Base-by-base conservation (phyloP, 2,888 invertebrate genomes). In the Homarus gammarus region DNA sequence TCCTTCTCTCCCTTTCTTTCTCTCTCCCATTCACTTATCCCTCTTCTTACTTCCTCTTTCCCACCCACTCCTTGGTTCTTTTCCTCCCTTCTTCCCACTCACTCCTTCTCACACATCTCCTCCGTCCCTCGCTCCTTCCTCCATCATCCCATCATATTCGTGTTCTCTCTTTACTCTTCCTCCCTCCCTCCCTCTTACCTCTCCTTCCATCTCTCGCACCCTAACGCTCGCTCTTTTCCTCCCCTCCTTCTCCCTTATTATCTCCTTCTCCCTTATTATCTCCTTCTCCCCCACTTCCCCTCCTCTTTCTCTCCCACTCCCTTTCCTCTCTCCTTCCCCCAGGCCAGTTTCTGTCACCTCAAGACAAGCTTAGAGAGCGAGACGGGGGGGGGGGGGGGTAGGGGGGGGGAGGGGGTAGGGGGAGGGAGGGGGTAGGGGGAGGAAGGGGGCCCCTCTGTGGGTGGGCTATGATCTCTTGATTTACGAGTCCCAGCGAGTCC, bases 121-220 rank as follows among this genome's bases (percentile, higher is more conserved):
- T 56, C 78, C 40, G 36, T 56, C 78, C 40, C 78, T 56, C 56
- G 56, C 78, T 79, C 56, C 36, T 36, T 36, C 61, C 33, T 56
- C 56, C 49, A 49, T 49, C 15, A 12, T 49, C 15, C 15, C 49
- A 12, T 10, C 44, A 8, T 44, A 8, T 10, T 10, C 44, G 6
- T n/a, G n/a, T 49, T 15, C 49, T 1, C 15, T 12, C n/a, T 22
- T 27, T 18, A n/a, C 27, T 18, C 27, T 18, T 61, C 61, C 10
- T 27, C 27, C 61, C 61, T 10, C 56, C 40, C 78, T 61, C 78
- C 33, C 78, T 49, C 33, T 61, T 49, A 56, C 33, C 33, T 79
- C 78, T 79, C 56, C 36, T 36, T 36, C 61, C 33, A n/a, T n/a
- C n/a, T n/a, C 78, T 78, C 77, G 44, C 49, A 77, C 77, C 38